Conservation (phyloP, 2,797 vertebrate genomes). For the Dryobates pubescens region DNA sequence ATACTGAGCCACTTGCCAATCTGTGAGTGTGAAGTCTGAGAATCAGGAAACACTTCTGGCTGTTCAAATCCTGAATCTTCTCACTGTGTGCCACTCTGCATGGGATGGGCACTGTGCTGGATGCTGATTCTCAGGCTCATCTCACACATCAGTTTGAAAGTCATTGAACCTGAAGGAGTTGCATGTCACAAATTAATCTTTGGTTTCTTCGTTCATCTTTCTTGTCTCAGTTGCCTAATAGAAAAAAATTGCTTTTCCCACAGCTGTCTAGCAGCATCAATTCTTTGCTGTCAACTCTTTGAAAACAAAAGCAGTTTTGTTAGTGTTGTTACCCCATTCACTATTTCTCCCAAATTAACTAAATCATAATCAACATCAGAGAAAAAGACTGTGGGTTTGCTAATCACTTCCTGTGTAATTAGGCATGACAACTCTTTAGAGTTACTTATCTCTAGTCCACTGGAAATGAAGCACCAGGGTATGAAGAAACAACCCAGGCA, state of each 20-base stretch:
- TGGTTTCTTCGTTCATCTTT: rapidly evolving
- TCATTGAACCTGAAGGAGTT: not conserved
- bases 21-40: not conserved
- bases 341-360: not conserved
- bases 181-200: not conserved
- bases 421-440: not conserved
- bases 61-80: not conserved
- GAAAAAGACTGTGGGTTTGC: not conserved
- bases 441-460: not conserved
- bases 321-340: not conserved
- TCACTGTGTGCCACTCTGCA: not conserved
- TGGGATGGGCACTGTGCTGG: not conserved
- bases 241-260: not conserved
- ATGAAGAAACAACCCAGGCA: not conserved
- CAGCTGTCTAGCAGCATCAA: not conserved
- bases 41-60: not conserved
- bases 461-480: not conserved
- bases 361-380: not conserved
- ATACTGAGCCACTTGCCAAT: not conserved
- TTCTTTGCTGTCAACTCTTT: not conserved
- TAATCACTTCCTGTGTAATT: not conserved
- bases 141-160: not conserved
- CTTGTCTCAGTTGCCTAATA: not conserved
- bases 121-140: not conserved
- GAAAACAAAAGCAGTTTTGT: not conserved